phyloP scores from a whole-genome alignment of 2,113 vertebrate species.

The Pampusana beccarii region DNA sequence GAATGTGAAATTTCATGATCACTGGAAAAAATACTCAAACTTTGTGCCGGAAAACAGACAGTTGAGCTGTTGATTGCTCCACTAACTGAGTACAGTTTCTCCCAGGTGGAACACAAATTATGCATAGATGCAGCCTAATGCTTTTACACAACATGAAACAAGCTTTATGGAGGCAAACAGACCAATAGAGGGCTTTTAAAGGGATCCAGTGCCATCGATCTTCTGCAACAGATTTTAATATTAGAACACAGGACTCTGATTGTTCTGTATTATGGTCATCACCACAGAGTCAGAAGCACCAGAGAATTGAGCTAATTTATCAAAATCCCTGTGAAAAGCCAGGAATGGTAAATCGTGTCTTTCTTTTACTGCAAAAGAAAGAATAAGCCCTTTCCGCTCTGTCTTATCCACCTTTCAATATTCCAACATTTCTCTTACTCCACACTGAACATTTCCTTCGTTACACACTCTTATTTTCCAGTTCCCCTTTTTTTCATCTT shows the following conservation, averaged over 20 bases:
- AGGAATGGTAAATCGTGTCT: not conserved
- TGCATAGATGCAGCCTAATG: constrained; percentile 43
- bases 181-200: constrained; percentile 12
- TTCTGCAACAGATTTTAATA: constrained; percentile 10
- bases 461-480: not conserved
- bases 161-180: constrained; percentile 40
- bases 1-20: not conserved
- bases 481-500: not conserved
- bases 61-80: not conserved
- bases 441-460: not conserved
- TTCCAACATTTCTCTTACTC: not conserved
- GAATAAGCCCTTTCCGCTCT: not conserved
- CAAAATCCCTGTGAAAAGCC: not conserved
- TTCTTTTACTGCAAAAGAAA: not conserved
- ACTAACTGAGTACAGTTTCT: not conserved
- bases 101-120: constrained; percentile 46
- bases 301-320: not conserved
- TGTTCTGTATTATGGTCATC: not conserved
- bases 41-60: not conserved
- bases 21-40: not conserved
- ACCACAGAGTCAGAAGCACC: not conserved
- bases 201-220: not conserved
- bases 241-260: not conserved
- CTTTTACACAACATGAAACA: constrained; percentile 27
- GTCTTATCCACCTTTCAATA: not conserved